These are phyloP conservation scores for Cepphus grylle DNA, from an alignment of 2,113 vertebrate species.

Conservation along the genomic window DNA sequence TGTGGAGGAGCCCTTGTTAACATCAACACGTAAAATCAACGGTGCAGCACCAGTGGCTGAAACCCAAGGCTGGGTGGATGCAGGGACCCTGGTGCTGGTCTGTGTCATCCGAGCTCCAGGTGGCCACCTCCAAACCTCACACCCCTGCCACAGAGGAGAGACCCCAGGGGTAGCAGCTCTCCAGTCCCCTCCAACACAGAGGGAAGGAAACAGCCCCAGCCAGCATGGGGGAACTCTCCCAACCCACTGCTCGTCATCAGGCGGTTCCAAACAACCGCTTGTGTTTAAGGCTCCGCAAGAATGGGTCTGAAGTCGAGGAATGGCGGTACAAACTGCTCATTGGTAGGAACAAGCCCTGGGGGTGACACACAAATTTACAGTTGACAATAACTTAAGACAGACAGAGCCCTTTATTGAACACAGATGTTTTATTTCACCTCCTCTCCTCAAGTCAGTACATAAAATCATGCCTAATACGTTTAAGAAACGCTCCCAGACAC, in stretches of 20 bases:
- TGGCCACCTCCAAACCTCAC: neutral
- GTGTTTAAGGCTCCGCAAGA: neutral
- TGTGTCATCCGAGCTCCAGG: neutral
- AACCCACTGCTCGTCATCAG: neutral
- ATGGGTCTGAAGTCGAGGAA: neutral
- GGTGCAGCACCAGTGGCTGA: neutral
- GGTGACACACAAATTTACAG: neutral
- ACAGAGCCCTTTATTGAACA: slow-evolving; percentile 14
- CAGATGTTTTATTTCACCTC: slow-evolving; percentile 43
- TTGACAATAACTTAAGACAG: slow-evolving; percentile 24
- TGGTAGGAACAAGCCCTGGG: neutral
- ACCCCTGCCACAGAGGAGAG: neutral
- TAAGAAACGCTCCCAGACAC: neutral
- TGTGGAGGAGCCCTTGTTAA: neutral
- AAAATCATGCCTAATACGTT: neutral
- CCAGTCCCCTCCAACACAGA: neutral
- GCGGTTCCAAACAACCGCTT: neutral
- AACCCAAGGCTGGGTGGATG: neutral
- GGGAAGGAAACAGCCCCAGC: accelerated
- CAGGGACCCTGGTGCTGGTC: neutral
- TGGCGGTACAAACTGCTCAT: neutral
- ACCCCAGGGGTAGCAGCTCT: neutral
- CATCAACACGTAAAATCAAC: neutral
- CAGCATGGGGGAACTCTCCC: neutral
- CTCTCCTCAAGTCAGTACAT: neutral